These are phyloP conservation scores for Drosophila anomalata DNA, from an alignment of 2,888 invertebrate species.

Conservation along the genomic window DNA sequence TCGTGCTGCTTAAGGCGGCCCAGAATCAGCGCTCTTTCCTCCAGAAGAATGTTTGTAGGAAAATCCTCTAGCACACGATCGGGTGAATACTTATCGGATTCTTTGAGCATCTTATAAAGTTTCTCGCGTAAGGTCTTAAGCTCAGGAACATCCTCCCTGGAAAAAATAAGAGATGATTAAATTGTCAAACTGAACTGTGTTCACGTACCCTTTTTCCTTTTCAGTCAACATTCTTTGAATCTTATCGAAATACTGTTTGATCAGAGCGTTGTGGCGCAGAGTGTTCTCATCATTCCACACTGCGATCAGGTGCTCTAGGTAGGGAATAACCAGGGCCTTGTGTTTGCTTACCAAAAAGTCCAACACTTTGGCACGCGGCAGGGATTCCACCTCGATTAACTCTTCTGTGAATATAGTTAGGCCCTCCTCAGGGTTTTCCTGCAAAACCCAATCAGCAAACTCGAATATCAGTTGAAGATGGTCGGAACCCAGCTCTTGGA, in stretches of 20 bases:
- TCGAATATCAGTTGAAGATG: conserved; percentile 95
- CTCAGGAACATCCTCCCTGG: conserved; percentile 55
- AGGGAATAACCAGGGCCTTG: conserved; percentile 93
- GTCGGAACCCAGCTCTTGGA: conserved; percentile 93
- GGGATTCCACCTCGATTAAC: conserved; percentile 92
- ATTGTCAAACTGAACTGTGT: neutral
- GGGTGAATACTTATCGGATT: conserved; percentile 92
- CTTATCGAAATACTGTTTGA: conserved; percentile 94
- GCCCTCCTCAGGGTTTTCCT: conserved; percentile 94
- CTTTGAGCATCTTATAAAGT: conserved; percentile 91
- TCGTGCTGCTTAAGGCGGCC: conserved; percentile 96
- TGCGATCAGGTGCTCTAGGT: conserved; percentile 96
- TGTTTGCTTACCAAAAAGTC: conserved; percentile 94
- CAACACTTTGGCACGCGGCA: conserved; percentile 94
- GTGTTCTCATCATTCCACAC: conserved; percentile 94
- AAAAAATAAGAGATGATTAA: neutral
- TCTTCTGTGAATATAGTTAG: conserved; percentile 95
- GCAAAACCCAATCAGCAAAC: conserved; percentile 96
- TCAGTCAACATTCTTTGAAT: conserved; percentile 84
- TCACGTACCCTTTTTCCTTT: conserved; percentile 50
- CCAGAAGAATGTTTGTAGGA: conserved; percentile 92
- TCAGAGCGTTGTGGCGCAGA: conserved; percentile 94
- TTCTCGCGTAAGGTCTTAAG: conserved; percentile 85
- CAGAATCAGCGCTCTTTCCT: conserved; percentile 97
- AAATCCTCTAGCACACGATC: conserved; percentile 94